Evolutionary conservation across 2,113 vertebrate genomes (phyloP).

Genomic region (Ictalurus furcatus): DNA sequence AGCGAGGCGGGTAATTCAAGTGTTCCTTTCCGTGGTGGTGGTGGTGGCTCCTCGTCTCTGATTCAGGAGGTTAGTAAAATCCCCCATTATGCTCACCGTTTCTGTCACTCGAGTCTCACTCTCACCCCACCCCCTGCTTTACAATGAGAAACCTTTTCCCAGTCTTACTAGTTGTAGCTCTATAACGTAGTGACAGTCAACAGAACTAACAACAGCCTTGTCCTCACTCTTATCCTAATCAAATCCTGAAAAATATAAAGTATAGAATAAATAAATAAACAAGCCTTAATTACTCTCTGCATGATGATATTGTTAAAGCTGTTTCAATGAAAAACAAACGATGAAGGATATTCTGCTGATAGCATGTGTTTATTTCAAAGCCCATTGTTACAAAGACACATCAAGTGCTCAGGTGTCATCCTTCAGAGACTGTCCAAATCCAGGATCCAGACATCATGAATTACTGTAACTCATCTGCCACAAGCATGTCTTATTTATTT

Average conservation of each 20-base stretch:
- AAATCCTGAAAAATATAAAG: constrained; percentile 52
- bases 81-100: constrained; percentile 30
- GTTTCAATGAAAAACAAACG: not conserved
- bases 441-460: constrained; percentile 28
- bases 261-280: not conserved
- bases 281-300: not conserved
- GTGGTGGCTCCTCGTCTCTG: constrained; percentile 58
- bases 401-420: constrained; percentile 13
- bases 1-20: constrained; percentile 59
- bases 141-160: constrained; percentile 36
- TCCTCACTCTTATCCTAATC: constrained; percentile 22
- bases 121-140: constrained; percentile 32
- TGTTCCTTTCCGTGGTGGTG: constrained; percentile 49
- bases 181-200: constrained; percentile 55
- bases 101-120: constrained; percentile 46
- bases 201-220: constrained; percentile 60
- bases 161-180: constrained; percentile 10
- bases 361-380: not conserved
- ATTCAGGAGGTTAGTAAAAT: constrained; percentile 64
- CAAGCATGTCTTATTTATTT: constrained; percentile 34
- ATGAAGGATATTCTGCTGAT: not conserved
- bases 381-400: not conserved
- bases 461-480: constrained; percentile 32
- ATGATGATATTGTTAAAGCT: constrained; percentile 1
- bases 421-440: constrained; percentile 25